Evolutionary conservation across 2,888 invertebrate species (phyloP), one percentile per base, ranked within the genome.

Genomic region (Ypsolopha sequella): DNA sequence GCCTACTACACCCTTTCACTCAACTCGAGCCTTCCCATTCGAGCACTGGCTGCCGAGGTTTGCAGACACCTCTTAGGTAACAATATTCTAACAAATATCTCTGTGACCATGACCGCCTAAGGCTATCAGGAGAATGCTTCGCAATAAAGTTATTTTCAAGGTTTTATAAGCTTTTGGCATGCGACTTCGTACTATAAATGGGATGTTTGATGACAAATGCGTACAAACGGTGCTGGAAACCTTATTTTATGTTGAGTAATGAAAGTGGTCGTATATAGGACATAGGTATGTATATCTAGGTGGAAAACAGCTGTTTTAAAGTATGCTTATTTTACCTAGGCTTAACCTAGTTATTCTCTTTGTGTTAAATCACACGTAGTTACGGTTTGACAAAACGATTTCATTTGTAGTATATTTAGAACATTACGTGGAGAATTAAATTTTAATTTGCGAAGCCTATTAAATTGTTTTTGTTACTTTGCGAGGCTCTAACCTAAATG

Each of bases 61-160:
- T 73, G 76, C 76, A 76, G 79, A 74, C 75, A 75, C 73, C 62
- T 63, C 63, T 65, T 64, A 63, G 66, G 60, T 63, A 60, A 67
- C 10, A 43, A 43, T 1, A 8, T 2, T 8, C 33, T 66, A n/a
- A 65, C 62, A 59, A 60, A 66, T 71, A 67, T 67, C 65, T 64
- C 53, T 55, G 70, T 70, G 82, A 70, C 82, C 84, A 70, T 85
- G 82, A 84, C 84, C 85, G 79, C 59, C 58, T 59, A 57, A 63
- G 61, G 61, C 66, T 61, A 24, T 24, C 24, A 24, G 60, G 65
- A 68, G 69, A 76, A 74, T 77, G 72, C 74, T 69, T 75, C 59
- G 73, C 71, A 68, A 69, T 76, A 72, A 73, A 75, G 63, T 63
- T 60, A 58, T 62, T 66, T 72, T 75, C 80, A 82, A 76, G 82